phyloP scores from a whole-genome alignment of 2,113 vertebrate species.

The Labeo catla region DNA sequence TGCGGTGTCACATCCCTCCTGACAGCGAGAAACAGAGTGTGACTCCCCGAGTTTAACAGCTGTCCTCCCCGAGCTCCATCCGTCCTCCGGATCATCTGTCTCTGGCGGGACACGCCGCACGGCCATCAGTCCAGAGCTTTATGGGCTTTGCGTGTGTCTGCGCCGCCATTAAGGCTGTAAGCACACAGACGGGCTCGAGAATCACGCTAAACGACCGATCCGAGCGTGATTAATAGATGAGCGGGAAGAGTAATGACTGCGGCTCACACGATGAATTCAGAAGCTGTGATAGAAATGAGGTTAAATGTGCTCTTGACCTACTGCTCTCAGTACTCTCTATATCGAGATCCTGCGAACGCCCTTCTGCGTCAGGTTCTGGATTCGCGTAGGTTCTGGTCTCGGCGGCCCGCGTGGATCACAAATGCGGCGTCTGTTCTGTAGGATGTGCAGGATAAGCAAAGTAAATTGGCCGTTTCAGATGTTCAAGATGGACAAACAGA shows the following conservation, averaged over 20 bases:
- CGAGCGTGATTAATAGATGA: neutral
- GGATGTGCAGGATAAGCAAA: neutral
- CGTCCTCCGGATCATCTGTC: too few relatives aligned
- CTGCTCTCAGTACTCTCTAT: neutral
- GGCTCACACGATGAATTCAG: neutral
- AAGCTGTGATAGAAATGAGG: neutral
- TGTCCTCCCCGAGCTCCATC: too few relatives aligned
- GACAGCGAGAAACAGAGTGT: too few relatives aligned
- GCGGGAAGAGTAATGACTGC: neutral
- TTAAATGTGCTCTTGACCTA: neutral
- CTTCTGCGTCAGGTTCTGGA: neutral
- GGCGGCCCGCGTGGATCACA: neutral
- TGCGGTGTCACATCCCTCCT: too few relatives aligned
- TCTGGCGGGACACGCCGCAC: too few relatives aligned
- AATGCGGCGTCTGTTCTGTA: neutral
- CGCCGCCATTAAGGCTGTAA: too few relatives aligned
- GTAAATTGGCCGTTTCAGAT: neutral
- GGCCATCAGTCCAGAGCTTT: too few relatives aligned
- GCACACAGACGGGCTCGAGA: too few relatives aligned
- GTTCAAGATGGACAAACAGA: constrained; percentile 9
- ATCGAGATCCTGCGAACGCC: neutral
- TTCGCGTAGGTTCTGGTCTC: neutral
- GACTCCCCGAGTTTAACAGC: too few relatives aligned
- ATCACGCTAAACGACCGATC: neutral
- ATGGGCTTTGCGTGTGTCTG: too few relatives aligned